These are phyloP conservation scores for Diplazon laetatorius DNA, from an alignment of 2,888 invertebrate species.

Conservation along the genomic window DNA sequence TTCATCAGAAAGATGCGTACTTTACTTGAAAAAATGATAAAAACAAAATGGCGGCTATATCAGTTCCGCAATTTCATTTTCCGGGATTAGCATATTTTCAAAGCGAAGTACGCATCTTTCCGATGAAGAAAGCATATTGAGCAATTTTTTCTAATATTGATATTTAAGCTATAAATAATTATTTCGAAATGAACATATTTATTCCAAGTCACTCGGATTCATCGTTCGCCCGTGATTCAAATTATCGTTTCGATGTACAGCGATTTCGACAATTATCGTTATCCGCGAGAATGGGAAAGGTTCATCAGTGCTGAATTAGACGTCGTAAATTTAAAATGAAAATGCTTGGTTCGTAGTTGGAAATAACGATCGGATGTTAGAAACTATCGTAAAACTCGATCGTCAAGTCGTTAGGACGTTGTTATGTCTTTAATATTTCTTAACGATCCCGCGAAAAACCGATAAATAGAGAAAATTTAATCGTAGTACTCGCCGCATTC, in stretches of 20 bases:
- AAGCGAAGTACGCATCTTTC: too few species aligned
- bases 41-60: too few species aligned
- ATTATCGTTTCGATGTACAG: not conserved
- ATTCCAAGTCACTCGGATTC: not conserved
- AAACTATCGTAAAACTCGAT: slow-evolving; percentile 54
- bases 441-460: slow-evolving; percentile 61
- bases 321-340: slow-evolving; percentile 12
- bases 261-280: not conserved
- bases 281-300: not conserved
- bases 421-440: slow-evolving; percentile 65
- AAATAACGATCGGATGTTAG: slow-evolving; percentile 32
- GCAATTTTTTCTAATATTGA: too few species aligned
- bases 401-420: slow-evolving; percentile 35
- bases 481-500: slow-evolving; percentile 45
- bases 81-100: too few species aligned
- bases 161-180: not conserved
- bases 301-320: slow-evolving; percentile 7
- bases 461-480: slow-evolving; percentile 68
- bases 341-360: slow-evolving; percentile 10
- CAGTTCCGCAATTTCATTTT: too few species aligned
- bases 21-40: too few species aligned
- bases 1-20: too few species aligned
- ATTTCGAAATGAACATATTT: not conserved
- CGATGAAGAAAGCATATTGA: too few species aligned
- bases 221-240: not conserved